Conservation (phyloP, 2,888 invertebrate species). For the Pristionchus arcanus region DNA sequence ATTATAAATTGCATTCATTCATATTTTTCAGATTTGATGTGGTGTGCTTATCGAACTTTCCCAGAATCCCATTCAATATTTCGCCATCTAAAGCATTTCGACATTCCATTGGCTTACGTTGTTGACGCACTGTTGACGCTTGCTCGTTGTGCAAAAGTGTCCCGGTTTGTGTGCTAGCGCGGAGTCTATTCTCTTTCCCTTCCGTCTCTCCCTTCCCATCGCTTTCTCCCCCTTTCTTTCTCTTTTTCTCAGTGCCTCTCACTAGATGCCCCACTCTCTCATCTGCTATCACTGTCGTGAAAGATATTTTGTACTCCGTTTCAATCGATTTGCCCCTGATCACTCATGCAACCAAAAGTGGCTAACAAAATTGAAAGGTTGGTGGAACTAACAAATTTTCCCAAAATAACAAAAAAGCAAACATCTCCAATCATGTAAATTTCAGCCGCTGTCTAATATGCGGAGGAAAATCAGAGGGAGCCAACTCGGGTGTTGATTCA, state of each 20-base stretch:
- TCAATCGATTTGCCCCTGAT: neutral
- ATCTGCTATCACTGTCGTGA: neutral
- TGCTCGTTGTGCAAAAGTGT: neutral
- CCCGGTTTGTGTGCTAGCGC: neutral
- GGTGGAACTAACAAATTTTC: too few species aligned
- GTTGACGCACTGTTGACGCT: neutral
- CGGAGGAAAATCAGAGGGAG: slow-evolving; percentile 2
- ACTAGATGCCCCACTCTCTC: neutral
- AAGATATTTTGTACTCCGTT: neutral
- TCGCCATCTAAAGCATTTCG: too few species aligned
- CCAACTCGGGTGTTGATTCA: slow-evolving; percentile 10
- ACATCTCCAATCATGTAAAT: too few species aligned
- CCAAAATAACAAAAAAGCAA: too few species aligned
- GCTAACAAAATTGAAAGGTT: neutral
- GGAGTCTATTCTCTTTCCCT: neutral
- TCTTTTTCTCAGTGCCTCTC: neutral
- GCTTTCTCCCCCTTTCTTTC: neutral
- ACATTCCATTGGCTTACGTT: neutral
- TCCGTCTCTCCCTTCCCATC: neutral
- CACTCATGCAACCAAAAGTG: neutral
- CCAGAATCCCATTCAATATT: too few species aligned
- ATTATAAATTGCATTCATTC: too few species aligned
- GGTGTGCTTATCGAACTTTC: too few species aligned
- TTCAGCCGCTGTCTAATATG: neutral
- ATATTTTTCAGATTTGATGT: too few species aligned